phyloP scores from a whole-genome alignment of 2,888 invertebrate species.

The Pomacea canaliculata region DNA sequence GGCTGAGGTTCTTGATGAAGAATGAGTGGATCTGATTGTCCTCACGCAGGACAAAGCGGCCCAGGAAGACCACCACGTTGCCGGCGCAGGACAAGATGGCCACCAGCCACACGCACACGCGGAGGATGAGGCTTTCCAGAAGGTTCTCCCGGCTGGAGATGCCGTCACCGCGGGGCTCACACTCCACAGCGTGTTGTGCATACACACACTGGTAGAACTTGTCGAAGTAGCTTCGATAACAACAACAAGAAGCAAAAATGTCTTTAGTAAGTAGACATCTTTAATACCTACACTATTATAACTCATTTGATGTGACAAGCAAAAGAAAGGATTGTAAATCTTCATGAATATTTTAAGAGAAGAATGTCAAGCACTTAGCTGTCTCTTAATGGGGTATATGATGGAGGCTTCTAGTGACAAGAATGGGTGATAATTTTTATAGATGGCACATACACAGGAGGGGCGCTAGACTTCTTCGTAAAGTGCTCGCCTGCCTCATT shows the following conservation, averaged over 20 bases:
- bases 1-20: slow-evolving; percentile 76
- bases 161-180: slow-evolving; percentile 43
- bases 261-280: neutral
- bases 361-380: too few relatives aligned
- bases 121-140: slow-evolving; percentile 41
- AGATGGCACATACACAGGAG: too few relatives aligned
- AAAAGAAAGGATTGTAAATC: too few relatives aligned
- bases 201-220: slow-evolving; percentile 43
- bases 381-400: too few relatives aligned
- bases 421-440: too few relatives aligned
- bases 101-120: slow-evolving; percentile 76
- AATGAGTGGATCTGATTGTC: slow-evolving; percentile 67
- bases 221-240: slow-evolving; percentile 42
- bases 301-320: too few relatives aligned
- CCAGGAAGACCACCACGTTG: slow-evolving; percentile 72
- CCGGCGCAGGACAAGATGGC: slow-evolving; percentile 75
- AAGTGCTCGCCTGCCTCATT: too few relatives aligned
- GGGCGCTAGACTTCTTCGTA: too few relatives aligned
- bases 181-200: slow-evolving; percentile 33
- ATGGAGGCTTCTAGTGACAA: too few relatives aligned
- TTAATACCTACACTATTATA: too few relatives aligned
- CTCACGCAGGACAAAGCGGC: slow-evolving; percentile 72
- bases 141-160: slow-evolving; percentile 46
- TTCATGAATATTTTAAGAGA: too few relatives aligned
- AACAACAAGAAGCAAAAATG: neutral